Conservation (phyloP, 2,797 vertebrate genomes). For the Cyclopterus lumpus region DNA sequence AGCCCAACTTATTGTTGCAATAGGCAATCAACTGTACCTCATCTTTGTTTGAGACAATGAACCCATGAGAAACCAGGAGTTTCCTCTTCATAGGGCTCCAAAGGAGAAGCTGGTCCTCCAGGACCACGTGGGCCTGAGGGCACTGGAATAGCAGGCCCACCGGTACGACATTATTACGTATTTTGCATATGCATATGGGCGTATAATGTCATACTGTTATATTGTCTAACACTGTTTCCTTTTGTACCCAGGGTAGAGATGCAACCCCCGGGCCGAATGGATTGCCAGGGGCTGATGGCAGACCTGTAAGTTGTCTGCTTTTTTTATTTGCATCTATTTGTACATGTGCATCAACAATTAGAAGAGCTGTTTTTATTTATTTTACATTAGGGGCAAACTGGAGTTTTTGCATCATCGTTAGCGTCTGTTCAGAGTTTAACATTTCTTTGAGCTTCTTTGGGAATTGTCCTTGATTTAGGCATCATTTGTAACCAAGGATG, state of each 20-base stretch:
- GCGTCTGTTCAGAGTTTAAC: constrained; percentile 41
- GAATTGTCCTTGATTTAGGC: constrained; percentile 75
- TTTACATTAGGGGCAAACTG: constrained; percentile 11
- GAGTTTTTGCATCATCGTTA: constrained; percentile 31
- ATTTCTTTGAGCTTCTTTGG: constrained; percentile 65
- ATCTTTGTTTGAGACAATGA: neutral
- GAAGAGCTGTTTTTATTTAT: constrained; percentile 24
- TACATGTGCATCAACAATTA: constrained; percentile 25
- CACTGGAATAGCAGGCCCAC: constrained; percentile 79
- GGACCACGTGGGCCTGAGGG: constrained; percentile 87
- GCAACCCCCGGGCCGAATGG: constrained; percentile 79
- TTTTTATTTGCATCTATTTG: constrained; percentile 31
- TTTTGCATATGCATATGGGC: constrained; percentile 8
- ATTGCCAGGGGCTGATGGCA: constrained; percentile 80
- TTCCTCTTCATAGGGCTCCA: constrained; percentile 81
- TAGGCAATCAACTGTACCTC: neutral
- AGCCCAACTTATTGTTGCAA: neutral
- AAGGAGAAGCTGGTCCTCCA: constrained; percentile 82
- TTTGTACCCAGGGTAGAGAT: constrained; percentile 78
- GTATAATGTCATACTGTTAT: constrained; percentile 10
- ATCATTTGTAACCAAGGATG: constrained; percentile 74
- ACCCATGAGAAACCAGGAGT: neutral
- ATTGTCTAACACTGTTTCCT: constrained; percentile 29
- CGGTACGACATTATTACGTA: constrained; percentile 75
- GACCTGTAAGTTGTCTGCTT: constrained; percentile 81